Evolutionary conservation across 2,888 invertebrate genomes (phyloP).

Genomic region (Panopea generosa): DNA sequence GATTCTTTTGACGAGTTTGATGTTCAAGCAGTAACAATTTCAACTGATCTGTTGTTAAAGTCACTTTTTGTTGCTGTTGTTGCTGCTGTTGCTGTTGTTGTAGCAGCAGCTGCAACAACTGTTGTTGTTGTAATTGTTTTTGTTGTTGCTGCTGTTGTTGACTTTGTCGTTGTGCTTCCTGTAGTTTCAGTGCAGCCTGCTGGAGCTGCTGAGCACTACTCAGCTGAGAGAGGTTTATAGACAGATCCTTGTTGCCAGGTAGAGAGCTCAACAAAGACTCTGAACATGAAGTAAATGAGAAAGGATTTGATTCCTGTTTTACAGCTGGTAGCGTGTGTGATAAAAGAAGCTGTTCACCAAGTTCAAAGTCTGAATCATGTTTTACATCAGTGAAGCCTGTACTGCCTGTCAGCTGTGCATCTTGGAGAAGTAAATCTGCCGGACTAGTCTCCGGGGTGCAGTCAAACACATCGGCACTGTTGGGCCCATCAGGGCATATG

Average conservation of each 20-base stretch:
- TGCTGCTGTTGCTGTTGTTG: slow-evolving; percentile 64
- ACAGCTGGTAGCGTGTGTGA: slow-evolving; percentile 30
- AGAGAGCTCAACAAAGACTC: slow-evolving; percentile 45
- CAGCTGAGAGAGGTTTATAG: slow-evolving; percentile 57
- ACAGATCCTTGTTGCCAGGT: slow-evolving; percentile 34
- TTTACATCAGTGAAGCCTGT: slow-evolving; percentile 36
- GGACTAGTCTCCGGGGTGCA: slow-evolving; percentile 14
- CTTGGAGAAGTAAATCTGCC: slow-evolving; percentile 34
- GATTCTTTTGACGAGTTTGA: slow-evolving; percentile 40
- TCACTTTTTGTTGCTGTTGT: slow-evolving; percentile 63
- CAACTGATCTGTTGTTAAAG: slow-evolving; percentile 70
- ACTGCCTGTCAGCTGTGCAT: slow-evolving; percentile 22
- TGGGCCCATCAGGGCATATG: slow-evolving; percentile 73
- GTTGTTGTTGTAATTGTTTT: slow-evolving; percentile 68
- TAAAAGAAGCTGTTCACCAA: slow-evolving; percentile 49
- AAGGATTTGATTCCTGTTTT: slow-evolving; percentile 60
- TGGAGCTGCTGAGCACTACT: slow-evolving; percentile 66
- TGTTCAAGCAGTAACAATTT: slow-evolving; percentile 74
- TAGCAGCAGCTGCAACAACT: slow-evolving; percentile 68
- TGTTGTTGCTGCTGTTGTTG: slow-evolving; percentile 20
- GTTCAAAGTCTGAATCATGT: slow-evolving; percentile 48
- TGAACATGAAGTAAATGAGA: slow-evolving; percentile 35
- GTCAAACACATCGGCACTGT: slow-evolving; percentile 31
- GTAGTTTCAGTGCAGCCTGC: slow-evolving; percentile 65
- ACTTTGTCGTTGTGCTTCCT: slow-evolving; percentile 51